These are phyloP conservation scores for Drosophila saltans DNA, from an alignment of 1,140 invertebrate species.

Conservation along the genomic window DNA sequence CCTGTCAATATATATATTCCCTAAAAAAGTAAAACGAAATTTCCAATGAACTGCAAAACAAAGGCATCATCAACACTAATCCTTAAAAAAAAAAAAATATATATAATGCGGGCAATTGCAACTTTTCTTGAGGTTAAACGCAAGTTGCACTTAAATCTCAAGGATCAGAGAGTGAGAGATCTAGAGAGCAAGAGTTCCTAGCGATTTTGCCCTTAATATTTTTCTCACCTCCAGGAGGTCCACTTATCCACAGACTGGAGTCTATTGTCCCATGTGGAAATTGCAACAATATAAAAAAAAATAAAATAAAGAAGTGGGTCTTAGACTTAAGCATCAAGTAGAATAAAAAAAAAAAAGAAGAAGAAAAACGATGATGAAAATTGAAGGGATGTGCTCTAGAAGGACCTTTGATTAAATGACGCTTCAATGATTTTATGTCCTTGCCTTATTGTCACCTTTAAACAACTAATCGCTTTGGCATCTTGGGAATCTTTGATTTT, in stretches of 20 bases:
- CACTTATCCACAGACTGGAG: constrained; percentile 55
- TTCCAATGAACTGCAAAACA: constrained; percentile 51
- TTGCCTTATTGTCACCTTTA: constrained; percentile 42
- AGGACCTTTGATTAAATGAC: constrained; percentile 50
- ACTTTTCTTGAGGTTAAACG: constrained; percentile 82
- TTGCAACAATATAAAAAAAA: constrained; percentile 70
- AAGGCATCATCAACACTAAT: constrained; percentile 31
- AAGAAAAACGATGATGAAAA: background rate
- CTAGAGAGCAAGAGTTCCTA: too few relatives aligned
- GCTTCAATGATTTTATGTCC: constrained; percentile 63
- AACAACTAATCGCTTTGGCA: constrained; percentile 41
- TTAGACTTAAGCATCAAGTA: constrained; percentile 77
- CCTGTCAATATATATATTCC: constrained; percentile 55
- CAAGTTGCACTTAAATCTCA: constrained; percentile 68
- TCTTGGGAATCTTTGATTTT: constrained; percentile 15
- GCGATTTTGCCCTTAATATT: constrained; percentile 69
- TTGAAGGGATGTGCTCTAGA: constrained; percentile 40
- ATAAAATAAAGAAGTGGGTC: constrained; percentile 50
- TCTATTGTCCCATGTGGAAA: constrained; percentile 55
- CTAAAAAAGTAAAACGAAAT: constrained; percentile 8
- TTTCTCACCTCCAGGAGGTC: constrained; percentile 81
- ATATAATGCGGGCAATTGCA: constrained; percentile 79
- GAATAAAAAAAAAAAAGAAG: constrained; percentile 32
- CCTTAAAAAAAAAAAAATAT: background rate
- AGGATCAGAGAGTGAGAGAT: constrained; percentile 17